phyloP scores from a whole-genome alignment of 1,140 invertebrate species.

The Euura lappo region DNA sequence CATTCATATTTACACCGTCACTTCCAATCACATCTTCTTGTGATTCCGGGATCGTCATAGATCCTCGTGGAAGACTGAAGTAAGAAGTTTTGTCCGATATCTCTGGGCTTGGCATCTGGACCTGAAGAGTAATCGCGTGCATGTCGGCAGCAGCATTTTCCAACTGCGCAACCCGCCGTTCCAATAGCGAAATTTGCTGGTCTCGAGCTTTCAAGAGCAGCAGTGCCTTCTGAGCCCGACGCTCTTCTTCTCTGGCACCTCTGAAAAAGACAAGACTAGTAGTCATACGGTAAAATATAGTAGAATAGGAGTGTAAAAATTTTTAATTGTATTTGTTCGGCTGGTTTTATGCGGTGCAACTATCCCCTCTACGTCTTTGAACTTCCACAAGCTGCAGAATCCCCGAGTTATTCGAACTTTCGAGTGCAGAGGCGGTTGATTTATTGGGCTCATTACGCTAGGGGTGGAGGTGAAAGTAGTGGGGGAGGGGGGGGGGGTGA shows the following conservation, averaged over 20 bases:
- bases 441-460: constrained; percentile 62
- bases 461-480: constrained; percentile 45
- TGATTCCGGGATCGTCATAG: neutral
- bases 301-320: no score
- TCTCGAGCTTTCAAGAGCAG: constrained; percentile 24
- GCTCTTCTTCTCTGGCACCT: constrained; percentile 28
- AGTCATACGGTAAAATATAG: no score
- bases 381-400: constrained; percentile 15
- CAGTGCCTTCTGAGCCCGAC: constrained; percentile 26
- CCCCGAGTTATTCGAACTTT: constrained; percentile 56
- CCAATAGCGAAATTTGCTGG: constrained; percentile 21
- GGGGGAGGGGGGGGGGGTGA: constrained; percentile 28
- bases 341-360: neutral
- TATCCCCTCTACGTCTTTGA: neutral
- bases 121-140: constrained; percentile 17
- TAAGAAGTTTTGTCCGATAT: neutral
- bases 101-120: neutral
- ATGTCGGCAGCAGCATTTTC: constrained; percentile 15
- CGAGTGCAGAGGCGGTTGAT: constrained; percentile 59
- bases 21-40: neutral
- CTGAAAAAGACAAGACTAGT: constrained; percentile 21
- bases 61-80: neutral
- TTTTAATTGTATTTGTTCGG: no score
- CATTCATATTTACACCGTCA: neutral
- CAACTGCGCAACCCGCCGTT: constrained; percentile 26